Conservation (phyloP, 2,113 vertebrate species). For the Pollimyrus isidori region DNA sequence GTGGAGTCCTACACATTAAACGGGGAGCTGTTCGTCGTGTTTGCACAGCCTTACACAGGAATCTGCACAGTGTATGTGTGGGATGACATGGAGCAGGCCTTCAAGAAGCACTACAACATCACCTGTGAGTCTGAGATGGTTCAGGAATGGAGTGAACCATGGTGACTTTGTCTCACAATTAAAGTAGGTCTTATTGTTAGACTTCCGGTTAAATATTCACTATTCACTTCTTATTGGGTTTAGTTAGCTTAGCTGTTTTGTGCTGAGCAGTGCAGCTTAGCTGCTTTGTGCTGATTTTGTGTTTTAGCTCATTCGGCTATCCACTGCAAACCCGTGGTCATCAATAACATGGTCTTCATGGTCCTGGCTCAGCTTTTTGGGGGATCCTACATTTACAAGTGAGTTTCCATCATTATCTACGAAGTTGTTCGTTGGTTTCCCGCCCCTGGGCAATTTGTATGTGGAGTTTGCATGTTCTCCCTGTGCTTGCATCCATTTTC, state of each 20-base stretch:
- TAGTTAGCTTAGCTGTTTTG: background rate
- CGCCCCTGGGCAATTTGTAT: background rate
- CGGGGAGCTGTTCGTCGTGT: conserved; percentile 83
- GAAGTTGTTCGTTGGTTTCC: background rate
- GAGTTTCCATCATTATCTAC: background rate
- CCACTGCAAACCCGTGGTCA: conserved; percentile 92
- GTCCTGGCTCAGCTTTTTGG: conserved; percentile 93
- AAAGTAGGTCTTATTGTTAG: background rate
- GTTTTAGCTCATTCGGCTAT: conserved; percentile 84
- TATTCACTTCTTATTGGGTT: background rate
- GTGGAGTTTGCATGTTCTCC: background rate
- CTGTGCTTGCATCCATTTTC: background rate
- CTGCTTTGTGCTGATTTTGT: background rate
- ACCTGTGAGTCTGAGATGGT: conserved; percentile 66
- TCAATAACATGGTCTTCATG: conserved; percentile 85
- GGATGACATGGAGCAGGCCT: conserved; percentile 95
- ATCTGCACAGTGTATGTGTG: conserved; percentile 96
- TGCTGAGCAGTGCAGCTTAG: background rate
- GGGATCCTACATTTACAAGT: conserved; percentile 95
- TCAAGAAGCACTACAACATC: conserved; percentile 90
- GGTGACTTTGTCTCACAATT: background rate
- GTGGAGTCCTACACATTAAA: conserved; percentile 87
- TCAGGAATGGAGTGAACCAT: background rate
- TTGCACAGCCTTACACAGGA: conserved; percentile 90
- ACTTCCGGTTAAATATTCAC: background rate